A percentile compares a stretch with the other conserved stretches of the same genome.
Evolutionary conservation across 2,113 vertebrate species (phyloP).

Genomic region (Bufo gargarizans): DNA sequence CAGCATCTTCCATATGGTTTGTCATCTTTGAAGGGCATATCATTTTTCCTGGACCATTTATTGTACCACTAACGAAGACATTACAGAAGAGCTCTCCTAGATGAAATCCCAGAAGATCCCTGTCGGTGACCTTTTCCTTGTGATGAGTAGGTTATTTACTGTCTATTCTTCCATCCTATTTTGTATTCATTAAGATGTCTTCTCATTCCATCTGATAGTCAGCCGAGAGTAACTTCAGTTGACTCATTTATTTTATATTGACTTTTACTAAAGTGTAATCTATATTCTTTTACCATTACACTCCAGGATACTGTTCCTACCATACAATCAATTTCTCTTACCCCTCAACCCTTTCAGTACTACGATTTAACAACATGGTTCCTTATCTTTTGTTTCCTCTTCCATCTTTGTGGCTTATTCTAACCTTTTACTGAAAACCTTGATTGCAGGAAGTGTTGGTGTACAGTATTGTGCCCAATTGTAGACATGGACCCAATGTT

Average conservation of each 20-base stretch:
- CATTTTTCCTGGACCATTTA: background rate
- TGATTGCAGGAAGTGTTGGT: no score
- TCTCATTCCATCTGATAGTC: background rate
- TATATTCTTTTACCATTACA: background rate
- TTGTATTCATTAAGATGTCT: slow-evolving; percentile 9
- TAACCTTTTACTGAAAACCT: no score
- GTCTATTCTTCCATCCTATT: background rate
- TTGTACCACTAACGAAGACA: slow-evolving; percentile 21
- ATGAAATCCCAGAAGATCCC: background rate
- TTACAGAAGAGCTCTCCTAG: background rate
- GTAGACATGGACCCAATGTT: background rate
- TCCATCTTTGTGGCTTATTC: background rate
- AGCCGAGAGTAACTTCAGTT: background rate
- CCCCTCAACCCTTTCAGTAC: background rate
- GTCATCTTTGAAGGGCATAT: slow-evolving; percentile 13
- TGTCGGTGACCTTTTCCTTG: background rate
- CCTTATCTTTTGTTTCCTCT: background rate
- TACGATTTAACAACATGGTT: background rate
- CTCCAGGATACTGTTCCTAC: background rate
- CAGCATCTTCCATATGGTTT: background rate
- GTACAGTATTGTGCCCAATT: background rate
- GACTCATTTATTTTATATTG: slow-evolving; percentile 10
- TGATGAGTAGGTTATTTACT: background rate
- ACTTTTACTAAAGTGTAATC: background rate
- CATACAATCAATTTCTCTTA: background rate